Conservation (phyloP, 2,888 invertebrate genomes). For the Phymatocera aterrima region DNA sequence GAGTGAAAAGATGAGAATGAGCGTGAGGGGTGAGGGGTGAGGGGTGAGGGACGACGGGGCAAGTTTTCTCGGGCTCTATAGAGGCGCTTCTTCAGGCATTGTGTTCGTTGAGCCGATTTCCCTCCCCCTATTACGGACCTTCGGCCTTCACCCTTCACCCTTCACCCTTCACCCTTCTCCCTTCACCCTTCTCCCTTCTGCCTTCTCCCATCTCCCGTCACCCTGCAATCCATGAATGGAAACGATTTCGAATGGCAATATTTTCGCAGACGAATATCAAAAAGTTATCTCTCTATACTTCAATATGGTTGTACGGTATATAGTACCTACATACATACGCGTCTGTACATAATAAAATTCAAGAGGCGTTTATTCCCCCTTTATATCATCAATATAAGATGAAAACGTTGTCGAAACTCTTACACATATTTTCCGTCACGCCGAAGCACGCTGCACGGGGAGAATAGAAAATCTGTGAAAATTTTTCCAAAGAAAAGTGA, state of each 20-base stretch:
- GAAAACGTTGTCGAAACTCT: too few relatives aligned
- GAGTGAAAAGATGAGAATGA: background rate
- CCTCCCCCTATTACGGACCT: constrained; percentile 43
- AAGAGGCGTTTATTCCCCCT: too few relatives aligned
- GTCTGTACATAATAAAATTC: too few relatives aligned
- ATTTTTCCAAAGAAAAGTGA: too few relatives aligned
- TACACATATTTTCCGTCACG: too few relatives aligned
- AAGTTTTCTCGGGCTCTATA: constrained; percentile 39
- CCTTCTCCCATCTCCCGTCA: constrained; percentile 45
- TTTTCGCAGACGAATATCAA: constrained; percentile 52
- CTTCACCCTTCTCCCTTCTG: too few relatives aligned
- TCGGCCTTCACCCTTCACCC: background rate
- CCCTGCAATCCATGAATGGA: constrained; percentile 54
- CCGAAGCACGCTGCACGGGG: too few relatives aligned
- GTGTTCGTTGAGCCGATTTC: constrained; percentile 60
- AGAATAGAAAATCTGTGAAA: too few relatives aligned
- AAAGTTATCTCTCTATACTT: constrained; percentile 21
- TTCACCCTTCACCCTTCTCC: too few relatives aligned
- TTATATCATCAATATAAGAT: too few relatives aligned
- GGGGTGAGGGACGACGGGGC: constrained; percentile 16
- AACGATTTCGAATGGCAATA: constrained; percentile 59
- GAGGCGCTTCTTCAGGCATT: constrained; percentile 49
- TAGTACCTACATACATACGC: background rate
- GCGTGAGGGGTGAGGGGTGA: constrained; percentile 17
- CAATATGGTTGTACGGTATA: background rate